Evolutionary conservation across 1,140 invertebrate species (phyloP).

Genomic region (Plodia interpunctella): DNA sequence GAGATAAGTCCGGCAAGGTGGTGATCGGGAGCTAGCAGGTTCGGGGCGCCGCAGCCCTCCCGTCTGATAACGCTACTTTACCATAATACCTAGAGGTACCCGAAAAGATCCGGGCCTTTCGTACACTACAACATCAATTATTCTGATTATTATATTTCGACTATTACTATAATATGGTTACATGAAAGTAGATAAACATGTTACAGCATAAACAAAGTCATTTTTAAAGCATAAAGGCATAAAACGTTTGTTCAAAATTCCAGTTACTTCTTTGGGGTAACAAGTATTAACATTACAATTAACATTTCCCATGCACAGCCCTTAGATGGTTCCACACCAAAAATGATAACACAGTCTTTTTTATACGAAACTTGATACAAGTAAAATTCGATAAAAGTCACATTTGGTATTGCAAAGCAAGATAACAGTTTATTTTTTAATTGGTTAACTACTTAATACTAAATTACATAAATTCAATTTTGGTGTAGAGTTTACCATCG

Average conservation of each 20-base stretch:
- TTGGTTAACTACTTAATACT: conserved; percentile 9
- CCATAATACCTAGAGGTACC: conserved; percentile 40
- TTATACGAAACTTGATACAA: conserved; percentile 6
- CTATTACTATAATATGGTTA: conserved; percentile 53
- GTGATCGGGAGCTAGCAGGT: neutral
- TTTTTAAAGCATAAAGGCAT: conserved; percentile 49
- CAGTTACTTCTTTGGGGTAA: conserved; percentile 41
- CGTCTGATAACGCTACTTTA: conserved; percentile 42
- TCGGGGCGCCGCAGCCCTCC: neutral
- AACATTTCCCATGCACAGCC: conserved; percentile 4
- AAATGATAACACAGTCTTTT: conserved; percentile 1
- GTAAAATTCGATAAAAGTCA: neutral
- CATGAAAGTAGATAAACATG: conserved; percentile 38
- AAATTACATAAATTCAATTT: conserved; percentile 6
- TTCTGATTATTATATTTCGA: conserved; percentile 45
- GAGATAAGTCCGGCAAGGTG: neutral
- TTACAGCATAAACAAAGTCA: conserved; percentile 44
- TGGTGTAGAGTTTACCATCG: neutral
- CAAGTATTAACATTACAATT: conserved; percentile 27
- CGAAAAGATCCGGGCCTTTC: conserved; percentile 39
- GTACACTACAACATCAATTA: conserved; percentile 62
- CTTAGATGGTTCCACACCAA: neutral
- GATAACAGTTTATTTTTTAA: neutral
- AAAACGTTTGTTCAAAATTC: conserved; percentile 71
- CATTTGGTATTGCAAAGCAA: neutral